Conservation (phyloP, 2,113 vertebrate genomes). For the Sylvia atricapilla region DNA sequence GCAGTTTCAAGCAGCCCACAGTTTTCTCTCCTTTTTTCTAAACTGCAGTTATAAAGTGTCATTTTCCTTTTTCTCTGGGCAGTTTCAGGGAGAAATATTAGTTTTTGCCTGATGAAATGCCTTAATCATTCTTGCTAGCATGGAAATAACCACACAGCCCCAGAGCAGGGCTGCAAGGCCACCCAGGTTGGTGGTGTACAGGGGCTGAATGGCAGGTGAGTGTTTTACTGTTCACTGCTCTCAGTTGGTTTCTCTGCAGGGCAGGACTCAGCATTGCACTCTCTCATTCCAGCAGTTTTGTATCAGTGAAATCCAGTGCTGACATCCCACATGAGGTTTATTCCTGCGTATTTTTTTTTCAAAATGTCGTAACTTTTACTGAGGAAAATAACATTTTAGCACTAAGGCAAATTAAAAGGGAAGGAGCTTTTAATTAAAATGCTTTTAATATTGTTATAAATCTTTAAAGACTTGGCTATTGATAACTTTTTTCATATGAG, state of each 20-base stretch:
- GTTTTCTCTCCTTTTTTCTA: neutral
- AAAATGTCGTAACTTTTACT: neutral
- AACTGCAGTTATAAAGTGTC: neutral
- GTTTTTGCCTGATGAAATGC: neutral
- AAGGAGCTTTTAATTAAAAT: neutral
- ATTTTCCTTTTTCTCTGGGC: neutral
- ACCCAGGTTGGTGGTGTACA: neutral
- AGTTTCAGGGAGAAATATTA: neutral
- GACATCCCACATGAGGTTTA: neutral
- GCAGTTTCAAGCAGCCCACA: neutral
- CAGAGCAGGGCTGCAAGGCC: fast-evolving
- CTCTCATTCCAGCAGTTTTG: neutral
- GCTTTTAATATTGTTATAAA: neutral
- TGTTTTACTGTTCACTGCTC: neutral
- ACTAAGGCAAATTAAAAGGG: neutral
- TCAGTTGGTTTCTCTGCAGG: neutral
- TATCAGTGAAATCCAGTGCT: neutral
- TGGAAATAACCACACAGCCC: fast-evolving
- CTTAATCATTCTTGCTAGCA: neutral
- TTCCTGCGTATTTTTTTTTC: neutral
- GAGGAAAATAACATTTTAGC: slow-evolving; percentile 10
- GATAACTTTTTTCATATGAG: neutral
- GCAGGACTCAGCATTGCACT: fast-evolving
- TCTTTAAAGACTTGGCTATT: neutral
- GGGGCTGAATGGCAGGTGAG: neutral